Base-by-base conservation (phyloP, 2,113 vertebrate species). In the Leucoraja erinaceus region DNA sequence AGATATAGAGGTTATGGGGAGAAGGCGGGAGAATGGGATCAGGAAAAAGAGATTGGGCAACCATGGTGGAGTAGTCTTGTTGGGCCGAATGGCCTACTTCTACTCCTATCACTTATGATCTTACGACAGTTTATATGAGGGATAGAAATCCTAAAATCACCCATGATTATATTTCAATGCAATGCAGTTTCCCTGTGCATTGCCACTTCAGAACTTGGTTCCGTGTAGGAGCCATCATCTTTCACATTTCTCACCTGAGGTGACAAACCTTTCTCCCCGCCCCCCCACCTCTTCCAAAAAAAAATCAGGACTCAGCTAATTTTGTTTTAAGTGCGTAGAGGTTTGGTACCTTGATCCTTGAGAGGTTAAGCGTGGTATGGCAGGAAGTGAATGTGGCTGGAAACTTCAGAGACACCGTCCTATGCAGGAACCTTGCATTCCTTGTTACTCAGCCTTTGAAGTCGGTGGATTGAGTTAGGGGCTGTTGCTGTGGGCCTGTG, bases 391-490 rank as follows among this genome's bases (percentile, higher is more conserved):
- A 47, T 72, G 66, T 28, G 90, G 33, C 66, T 72, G 38, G 33
- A 54, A 91, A 54, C 90, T 91, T 91, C 66, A 91, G 66, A 91
- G 66, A 72, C n/a, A 47, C 31, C 31, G 88, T 94, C 95, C 95
- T 93, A 96, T 95, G 95, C 95, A 94, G 96, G 96, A 97, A 97
- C 95, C 97, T 98, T 96, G 96, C 97, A 97, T 97, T 97, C 97
- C 96, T 97, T 96, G 94, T 95, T 96, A 95, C 96, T 95, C 93
- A 95, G 94, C 93, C 97, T 97, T 97, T 97, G 97, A 98, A 97
- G 97, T 97, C 94, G 95, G 95, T 95, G 96, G 96, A 96, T 96
- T 96, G 96, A 96, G 95, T 94, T 95, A 95, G 96, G 94, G 98
- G 97, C 95, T 94, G 96, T 98, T 98, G 97, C 97, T 96, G 66